A percentile compares a stretch with the other conserved stretches of the same genome.
These are phyloP conservation scores for Acrobasis suavella DNA, from an alignment of 2,888 invertebrate species.

Conservation along the genomic window DNA sequence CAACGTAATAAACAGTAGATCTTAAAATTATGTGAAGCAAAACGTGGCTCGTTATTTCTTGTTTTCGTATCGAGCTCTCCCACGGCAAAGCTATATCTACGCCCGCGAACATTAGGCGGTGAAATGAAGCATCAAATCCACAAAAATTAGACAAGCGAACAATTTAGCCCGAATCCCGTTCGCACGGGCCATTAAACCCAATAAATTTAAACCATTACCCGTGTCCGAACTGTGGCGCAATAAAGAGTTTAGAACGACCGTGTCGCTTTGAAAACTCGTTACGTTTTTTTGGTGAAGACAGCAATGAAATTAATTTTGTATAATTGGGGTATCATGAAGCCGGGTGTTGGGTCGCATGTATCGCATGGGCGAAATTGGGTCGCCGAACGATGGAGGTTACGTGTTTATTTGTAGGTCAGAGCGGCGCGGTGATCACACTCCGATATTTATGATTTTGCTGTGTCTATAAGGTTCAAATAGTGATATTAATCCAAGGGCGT, in stretches of 20 bases:
- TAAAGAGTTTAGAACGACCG: constrained; percentile 66
- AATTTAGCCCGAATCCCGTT: constrained; percentile 69
- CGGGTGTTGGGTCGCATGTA: constrained; percentile 30
- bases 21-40: too few species aligned
- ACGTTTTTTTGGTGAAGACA: constrained; percentile 66
- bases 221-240: constrained; percentile 63
- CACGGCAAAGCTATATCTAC: constrained; percentile 27
- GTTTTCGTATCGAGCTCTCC: background rate
- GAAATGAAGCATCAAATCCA: constrained; percentile 69
- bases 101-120: constrained; percentile 47
- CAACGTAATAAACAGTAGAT: too few species aligned
- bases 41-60: too few species aligned
- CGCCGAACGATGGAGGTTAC: constrained; percentile 13
- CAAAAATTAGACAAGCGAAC: constrained; percentile 75
- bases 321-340: constrained; percentile 59
- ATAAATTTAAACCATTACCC: constrained; percentile 79
- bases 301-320: constrained; percentile 67
- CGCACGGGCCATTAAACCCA: constrained; percentile 72
- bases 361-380: constrained; percentile 20
- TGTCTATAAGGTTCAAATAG: too few species aligned
- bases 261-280: constrained; percentile 69
- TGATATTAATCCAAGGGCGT: too few species aligned
- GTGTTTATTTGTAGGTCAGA: background rate
- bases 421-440: background rate
- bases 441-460: too few species aligned